Conservation (phyloP, 2,113 vertebrate genomes). For the Chaenocephalus aceratus region DNA sequence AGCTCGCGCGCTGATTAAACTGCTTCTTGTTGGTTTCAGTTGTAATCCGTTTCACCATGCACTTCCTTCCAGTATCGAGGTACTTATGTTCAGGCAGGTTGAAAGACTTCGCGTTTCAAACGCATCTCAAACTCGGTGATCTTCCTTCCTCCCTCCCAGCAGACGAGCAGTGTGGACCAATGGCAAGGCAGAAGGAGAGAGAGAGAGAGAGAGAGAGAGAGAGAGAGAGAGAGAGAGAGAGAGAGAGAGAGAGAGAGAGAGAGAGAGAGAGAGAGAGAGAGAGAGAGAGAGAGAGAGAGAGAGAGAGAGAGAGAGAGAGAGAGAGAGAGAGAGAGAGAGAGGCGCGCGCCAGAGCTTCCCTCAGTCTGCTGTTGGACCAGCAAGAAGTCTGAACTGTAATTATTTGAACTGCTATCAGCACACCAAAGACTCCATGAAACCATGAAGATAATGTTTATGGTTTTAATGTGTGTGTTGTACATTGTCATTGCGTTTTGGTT, state of each 20-base stretch:
- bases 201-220: constrained; percentile 22
- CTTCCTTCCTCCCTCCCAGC: constrained; percentile 12
- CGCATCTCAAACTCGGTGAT: constrained; percentile 51
- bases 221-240: constrained; percentile 32
- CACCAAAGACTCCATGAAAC: background rate
- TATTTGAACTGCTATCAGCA: background rate
- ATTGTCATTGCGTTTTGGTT: too few relatives aligned
- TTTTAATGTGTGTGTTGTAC: too few relatives aligned
- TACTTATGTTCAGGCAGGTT: background rate
- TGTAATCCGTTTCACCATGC: background rate
- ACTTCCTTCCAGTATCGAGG: background rate
- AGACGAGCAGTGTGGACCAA: constrained; percentile 52
- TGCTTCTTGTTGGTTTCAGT: background rate
- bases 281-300: constrained; percentile 32
- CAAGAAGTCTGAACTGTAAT: constrained; percentile 1
- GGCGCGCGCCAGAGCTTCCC: background rate
- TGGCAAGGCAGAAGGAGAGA: constrained; percentile 30
- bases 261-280: constrained; percentile 31
- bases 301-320: constrained; percentile 21
- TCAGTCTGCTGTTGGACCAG: constrained; percentile 27
- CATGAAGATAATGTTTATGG: too few relatives aligned
- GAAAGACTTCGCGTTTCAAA: constrained; percentile 20
- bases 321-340: constrained; percentile 29
- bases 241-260: constrained; percentile 26
- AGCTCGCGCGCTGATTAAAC: background rate